These are phyloP conservation scores for Scaptomyza flava DNA, from an alignment of 2,888 invertebrate genomes.

Conservation along the genomic window DNA sequence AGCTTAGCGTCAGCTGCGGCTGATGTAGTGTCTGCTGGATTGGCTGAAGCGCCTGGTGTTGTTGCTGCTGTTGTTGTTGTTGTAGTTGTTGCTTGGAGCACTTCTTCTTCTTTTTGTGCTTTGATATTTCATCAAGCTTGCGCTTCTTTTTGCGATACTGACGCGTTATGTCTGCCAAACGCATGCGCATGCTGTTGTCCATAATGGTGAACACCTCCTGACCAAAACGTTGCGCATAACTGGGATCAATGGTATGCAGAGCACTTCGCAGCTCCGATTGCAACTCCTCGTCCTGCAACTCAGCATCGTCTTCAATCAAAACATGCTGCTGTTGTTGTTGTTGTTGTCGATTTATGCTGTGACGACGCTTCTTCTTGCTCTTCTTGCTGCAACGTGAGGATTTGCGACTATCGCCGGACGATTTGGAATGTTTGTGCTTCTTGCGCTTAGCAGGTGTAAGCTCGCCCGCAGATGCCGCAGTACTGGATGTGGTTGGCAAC, in stretches of 20 bases:
- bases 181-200: conserved; percentile 92
- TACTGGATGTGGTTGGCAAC: conserved; percentile 68
- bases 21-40: conserved; percentile 45
- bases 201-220: conserved; percentile 88
- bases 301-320: conserved; percentile 60
- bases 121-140: conserved; percentile 89
- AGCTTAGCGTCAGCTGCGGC: conserved; percentile 61
- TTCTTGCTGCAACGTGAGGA: conserved; percentile 82
- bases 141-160: conserved; percentile 93
- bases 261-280: conserved; percentile 78
- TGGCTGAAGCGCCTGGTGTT: conserved; percentile 14
- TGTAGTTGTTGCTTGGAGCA: conserved; percentile 67
- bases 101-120: conserved; percentile 84
- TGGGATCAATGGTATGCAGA: conserved; percentile 75
- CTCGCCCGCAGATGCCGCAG: conserved; percentile 15
- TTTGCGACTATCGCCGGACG: conserved; percentile 66
- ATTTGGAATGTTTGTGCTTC: conserved; percentile 85
- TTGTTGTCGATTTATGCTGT: conserved; percentile 65
- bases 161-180: conserved; percentile 91
- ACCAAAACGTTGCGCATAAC: conserved; percentile 69
- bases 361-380: conserved; percentile 84
- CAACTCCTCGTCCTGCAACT: conserved; percentile 75
- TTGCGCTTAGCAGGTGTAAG: conserved; percentile 81
- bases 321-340: conserved; percentile 55
- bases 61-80: conserved; percentile 42